phyloP scores from a whole-genome alignment of 2,888 invertebrate genomes.

The Mesopsocus fuscifrons region DNA sequence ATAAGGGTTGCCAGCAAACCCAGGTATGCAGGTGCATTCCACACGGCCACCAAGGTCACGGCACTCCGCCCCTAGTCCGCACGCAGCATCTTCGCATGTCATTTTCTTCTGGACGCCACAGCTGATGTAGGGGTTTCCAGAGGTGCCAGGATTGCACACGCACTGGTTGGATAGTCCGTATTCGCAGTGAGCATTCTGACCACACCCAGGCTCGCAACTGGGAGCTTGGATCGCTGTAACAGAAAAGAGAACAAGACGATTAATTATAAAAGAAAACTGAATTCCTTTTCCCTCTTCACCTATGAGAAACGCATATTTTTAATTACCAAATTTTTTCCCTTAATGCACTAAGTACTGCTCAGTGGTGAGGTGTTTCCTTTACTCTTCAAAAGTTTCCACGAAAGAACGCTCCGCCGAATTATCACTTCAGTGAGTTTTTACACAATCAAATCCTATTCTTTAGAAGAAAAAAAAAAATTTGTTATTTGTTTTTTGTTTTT shows the following conservation, averaged over 20 bases:
- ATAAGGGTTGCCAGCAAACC: conserved; percentile 74
- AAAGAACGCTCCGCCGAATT: too few relatives aligned
- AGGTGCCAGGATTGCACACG: conserved; percentile 64
- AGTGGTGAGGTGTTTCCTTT: too few relatives aligned
- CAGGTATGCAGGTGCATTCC: conserved; percentile 65
- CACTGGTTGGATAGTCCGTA: conserved; percentile 60
- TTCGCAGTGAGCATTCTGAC: conserved; percentile 68
- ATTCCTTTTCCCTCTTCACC: too few relatives aligned
- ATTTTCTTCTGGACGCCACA: conserved; percentile 49
- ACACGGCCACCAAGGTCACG: conserved; percentile 51
- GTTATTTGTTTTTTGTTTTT: too few relatives aligned
- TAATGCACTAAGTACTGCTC: too few relatives aligned
- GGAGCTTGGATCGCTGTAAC: conserved; percentile 55
- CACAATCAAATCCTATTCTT: too few relatives aligned
- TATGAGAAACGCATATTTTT: too few relatives aligned
- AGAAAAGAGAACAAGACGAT: conserved; percentile 16
- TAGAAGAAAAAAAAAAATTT: too few relatives aligned
- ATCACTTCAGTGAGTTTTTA: too few relatives aligned
- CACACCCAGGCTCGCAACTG: conserved; percentile 60
- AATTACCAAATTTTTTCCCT: too few relatives aligned
- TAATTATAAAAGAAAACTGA: too few relatives aligned
- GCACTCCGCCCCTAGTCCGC: conserved; percentile 65
- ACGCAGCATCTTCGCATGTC: conserved; percentile 49
- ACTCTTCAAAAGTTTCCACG: too few relatives aligned
- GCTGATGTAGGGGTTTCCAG: conserved; percentile 72